Conservation (phyloP, 2,113 vertebrate species). For the Rynchops niger region DNA sequence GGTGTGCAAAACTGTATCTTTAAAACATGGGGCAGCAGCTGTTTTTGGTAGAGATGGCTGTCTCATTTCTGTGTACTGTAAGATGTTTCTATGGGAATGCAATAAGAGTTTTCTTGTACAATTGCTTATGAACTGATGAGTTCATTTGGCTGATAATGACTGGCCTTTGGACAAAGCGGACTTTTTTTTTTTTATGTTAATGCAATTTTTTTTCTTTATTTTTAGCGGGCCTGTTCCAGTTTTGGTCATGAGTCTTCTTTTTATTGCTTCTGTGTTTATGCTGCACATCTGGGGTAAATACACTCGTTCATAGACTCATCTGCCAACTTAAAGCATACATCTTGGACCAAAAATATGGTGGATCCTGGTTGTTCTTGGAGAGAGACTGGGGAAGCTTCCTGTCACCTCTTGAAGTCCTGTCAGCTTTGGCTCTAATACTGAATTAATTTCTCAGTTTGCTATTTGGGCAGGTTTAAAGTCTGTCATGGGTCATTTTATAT, state of each 20-base stretch:
- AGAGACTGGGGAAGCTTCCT: conserved; percentile 60
- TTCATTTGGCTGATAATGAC: not conserved
- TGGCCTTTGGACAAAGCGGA: not conserved
- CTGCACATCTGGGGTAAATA: conserved; percentile 99
- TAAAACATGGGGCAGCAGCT: not conserved
- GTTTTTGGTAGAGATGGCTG: not conserved
- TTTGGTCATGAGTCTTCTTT: conserved; percentile 98
- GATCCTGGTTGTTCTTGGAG: conserved; percentile 65
- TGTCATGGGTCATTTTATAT: conserved; percentile 9
- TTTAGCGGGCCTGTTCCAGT: conserved; percentile 96
- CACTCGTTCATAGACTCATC: conserved; percentile 89
- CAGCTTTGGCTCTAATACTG: conserved; percentile 21
- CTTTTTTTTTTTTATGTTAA: conserved; percentile 18
- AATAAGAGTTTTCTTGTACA: not conserved
- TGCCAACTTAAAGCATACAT: conserved; percentile 75
- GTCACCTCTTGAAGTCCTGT: conserved; percentile 54
- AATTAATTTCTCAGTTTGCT: conserved; percentile 63
- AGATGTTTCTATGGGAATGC: not conserved
- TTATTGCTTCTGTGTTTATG: conserved; percentile 99
- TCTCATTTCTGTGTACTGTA: not conserved
- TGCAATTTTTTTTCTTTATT: conserved; percentile 53
- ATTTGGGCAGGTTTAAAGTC: conserved; percentile 25
- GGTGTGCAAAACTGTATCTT: not conserved
- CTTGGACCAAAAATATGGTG: conserved; percentile 91
- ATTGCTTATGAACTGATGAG: not conserved